These are phyloP conservation scores for Leucoraja erinaceus DNA, from an alignment of 2,113 vertebrate genomes.

Conservation along the genomic window DNA sequence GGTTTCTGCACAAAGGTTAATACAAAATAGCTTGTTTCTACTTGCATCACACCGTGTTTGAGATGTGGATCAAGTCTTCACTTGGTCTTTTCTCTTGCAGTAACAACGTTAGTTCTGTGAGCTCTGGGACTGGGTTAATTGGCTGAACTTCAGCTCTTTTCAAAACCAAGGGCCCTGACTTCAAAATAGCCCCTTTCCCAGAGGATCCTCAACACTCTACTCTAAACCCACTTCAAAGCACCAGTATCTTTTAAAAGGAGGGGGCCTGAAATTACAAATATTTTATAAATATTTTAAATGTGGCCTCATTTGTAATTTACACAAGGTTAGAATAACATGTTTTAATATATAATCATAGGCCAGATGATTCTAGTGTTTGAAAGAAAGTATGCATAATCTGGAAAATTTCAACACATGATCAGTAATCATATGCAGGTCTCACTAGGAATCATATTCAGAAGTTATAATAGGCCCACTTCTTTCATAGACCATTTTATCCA, in stretches of 20 bases:
- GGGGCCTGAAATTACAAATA: neutral
- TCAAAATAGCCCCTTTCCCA: conserved; percentile 9
- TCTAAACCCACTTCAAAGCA: conserved; percentile 24
- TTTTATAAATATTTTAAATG: conserved; percentile 8
- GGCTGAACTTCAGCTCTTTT: neutral
- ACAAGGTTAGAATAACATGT: conserved; percentile 18
- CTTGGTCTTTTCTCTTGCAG: neutral
- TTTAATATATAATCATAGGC: neutral
- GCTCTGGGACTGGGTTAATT: neutral
- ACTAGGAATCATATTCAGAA: neutral
- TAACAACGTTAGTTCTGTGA: neutral
- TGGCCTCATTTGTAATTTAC: conserved; percentile 25
- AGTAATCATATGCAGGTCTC: neutral
- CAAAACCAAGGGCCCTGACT: neutral
- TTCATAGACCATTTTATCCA: neutral
- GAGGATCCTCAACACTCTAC: neutral
- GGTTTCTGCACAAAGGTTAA: neutral
- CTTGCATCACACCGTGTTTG: neutral
- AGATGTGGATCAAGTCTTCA: neutral
- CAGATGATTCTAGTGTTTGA: neutral
- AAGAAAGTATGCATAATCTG: neutral
- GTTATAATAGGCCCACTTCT: neutral
- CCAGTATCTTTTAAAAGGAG: conserved; percentile 7
- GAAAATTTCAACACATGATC: neutral
- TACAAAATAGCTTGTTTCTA: neutral